Conservation (phyloP, 2,113 vertebrate species). For the Tamias sibiricus region DNA sequence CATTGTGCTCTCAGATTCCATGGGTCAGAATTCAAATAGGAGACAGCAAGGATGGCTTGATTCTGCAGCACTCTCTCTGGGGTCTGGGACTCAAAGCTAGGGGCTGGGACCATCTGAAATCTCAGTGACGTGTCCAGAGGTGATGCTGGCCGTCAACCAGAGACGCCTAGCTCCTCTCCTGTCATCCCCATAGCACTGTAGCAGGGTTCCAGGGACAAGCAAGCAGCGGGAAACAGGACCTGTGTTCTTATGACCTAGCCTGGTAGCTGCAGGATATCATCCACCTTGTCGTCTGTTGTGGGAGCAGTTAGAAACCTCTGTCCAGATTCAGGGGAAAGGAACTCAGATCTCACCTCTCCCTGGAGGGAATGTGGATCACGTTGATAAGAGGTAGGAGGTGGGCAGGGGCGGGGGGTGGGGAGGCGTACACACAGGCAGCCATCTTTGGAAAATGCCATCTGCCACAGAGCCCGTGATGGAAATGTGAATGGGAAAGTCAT, state of each 20-base stretch:
- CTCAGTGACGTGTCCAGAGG: background rate
- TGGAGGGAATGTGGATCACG: background rate
- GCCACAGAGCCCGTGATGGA: background rate
- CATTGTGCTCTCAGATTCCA: background rate
- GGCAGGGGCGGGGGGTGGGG: no score
- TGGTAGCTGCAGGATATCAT: background rate
- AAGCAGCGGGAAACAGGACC: background rate
- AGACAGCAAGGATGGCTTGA: background rate
- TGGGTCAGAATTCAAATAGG: background rate
- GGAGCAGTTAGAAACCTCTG: background rate
- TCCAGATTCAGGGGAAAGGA: background rate
- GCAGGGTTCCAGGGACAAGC: background rate
- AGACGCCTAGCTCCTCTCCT: background rate
- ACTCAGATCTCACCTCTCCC: background rate
- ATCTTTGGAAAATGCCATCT: background rate
- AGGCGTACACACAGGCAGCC: no score
- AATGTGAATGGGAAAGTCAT: background rate
- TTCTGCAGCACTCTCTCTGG: background rate
- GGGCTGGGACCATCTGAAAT: background rate
- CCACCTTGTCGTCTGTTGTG: background rate
- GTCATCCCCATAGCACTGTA: background rate
- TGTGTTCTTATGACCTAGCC: background rate
- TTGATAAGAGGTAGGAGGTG: background rate
- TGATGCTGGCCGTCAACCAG: background rate
- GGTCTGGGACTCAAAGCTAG: background rate